phyloP scores from a whole-genome alignment of 1,140 invertebrate species.

The Dendrolimus punctatus region DNA sequence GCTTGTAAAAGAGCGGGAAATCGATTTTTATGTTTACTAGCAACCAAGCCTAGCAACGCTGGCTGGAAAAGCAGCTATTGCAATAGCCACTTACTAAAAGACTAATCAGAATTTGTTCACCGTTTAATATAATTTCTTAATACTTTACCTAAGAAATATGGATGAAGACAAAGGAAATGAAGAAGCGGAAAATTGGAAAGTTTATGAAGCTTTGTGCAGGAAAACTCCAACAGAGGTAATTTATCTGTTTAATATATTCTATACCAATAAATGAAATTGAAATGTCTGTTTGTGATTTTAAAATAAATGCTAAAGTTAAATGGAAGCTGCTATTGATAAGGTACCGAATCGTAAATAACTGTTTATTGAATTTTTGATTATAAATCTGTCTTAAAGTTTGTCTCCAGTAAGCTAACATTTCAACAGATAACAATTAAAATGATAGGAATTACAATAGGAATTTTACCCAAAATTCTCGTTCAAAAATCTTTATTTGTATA shows the following conservation, averaged over 20 bases:
- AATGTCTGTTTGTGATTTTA: no score
- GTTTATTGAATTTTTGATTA: no score
- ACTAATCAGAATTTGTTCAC: background rate
- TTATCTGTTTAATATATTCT: slow-evolving; percentile 1
- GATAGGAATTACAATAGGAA: no score
- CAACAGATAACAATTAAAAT: no score
- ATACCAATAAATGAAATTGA: background rate
- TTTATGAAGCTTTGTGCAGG: slow-evolving; percentile 76
- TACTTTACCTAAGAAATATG: slow-evolving; percentile 24
- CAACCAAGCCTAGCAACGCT: background rate
- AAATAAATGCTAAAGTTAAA: no score
- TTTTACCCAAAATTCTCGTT: no score
- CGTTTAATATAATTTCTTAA: background rate
- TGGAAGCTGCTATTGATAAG: no score
- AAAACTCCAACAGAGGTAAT: slow-evolving; percentile 62
- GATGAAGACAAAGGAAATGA: slow-evolving; percentile 51
- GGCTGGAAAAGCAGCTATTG: no score
- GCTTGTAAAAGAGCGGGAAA: background rate
- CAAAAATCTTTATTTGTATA: no score
- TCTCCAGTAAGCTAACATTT: no score
- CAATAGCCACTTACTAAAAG: background rate
- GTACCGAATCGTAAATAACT: no score
- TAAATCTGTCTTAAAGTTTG: no score
- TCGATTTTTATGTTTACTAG: slow-evolving; percentile 1
- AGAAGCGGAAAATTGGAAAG: slow-evolving; percentile 76